phyloP scores from a whole-genome alignment of 2,888 invertebrate genomes.

The Bimastos eiseni region DNA sequence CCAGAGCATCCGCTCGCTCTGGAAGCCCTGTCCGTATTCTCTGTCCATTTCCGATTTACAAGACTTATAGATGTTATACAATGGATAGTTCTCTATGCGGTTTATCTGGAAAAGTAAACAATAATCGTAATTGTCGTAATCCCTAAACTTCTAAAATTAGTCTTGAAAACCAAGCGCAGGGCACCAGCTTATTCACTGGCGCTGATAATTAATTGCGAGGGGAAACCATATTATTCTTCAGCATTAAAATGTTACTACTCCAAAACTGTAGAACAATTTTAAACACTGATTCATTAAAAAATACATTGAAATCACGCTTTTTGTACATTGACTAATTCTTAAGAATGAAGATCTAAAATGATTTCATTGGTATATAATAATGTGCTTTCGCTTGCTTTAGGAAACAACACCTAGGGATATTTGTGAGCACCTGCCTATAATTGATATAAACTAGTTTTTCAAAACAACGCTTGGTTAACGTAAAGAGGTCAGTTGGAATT shows the following conservation, averaged over 20 bases:
- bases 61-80: conserved; percentile 22
- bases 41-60: conserved; percentile 25
- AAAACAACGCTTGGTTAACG: background rate
- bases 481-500: background rate
- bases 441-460: background rate
- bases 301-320: background rate
- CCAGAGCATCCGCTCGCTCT: conserved; percentile 44
- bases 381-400: too few relatives aligned
- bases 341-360: background rate
- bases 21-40: conserved; percentile 13
- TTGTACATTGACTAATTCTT: background rate
- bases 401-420: too few relatives aligned
- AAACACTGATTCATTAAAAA: background rate
- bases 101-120: conserved; percentile 7
- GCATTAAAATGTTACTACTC: background rate
- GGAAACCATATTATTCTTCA: background rate
- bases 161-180: too few relatives aligned
- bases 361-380: background rate
- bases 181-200: too few relatives aligned
- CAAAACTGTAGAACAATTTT: background rate
- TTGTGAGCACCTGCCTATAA: background rate
- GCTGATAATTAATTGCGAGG: background rate
- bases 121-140: too few relatives aligned
- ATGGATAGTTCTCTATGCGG: conserved; percentile 23
- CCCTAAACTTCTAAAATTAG: too few relatives aligned